Base-by-base conservation (phyloP, 2,113 vertebrate genomes). In the Monarcha castaneiventris region DNA sequence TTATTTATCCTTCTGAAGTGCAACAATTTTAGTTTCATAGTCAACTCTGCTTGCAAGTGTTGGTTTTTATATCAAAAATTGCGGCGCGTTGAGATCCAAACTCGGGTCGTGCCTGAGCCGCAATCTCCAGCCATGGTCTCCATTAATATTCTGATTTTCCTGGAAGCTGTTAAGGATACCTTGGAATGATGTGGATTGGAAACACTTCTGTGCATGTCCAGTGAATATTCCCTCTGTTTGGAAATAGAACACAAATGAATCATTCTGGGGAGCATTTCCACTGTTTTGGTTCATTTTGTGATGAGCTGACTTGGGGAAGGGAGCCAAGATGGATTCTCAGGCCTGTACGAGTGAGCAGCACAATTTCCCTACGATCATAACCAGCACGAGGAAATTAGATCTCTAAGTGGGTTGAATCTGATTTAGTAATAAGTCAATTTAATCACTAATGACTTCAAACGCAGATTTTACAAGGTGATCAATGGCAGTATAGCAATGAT, bases 401-500 rank as follows among this genome's bases (percentile, higher is more conserved):
- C 72, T 67, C 66, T 93, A 88, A 96, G 84, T 94, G 84, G 63
- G 54, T 84, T 96, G 96, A 92, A 94, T 97, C 94, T 97, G 94
- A 88, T 96, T 93, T 86, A 95, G 87, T 96, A 96, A 75, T 97
- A 96, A 96, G 93, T 96, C 95, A 88, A 89, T 97, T 97, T 97
- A 97, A 94, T 97, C 95, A 91, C 94, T 96, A 97, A 97, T 97
- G 94, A 96, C 89, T 97, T 97, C 84, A 97, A 79, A 95, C 69
- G 4, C 66, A 90, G 92, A 95, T 97, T 97, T 97, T 97, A 95
- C 91, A 96, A 91, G 84, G 86, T 94, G 97, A 87, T 97, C 94
- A 54, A 93, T 97, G 92, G 69, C 84, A 90, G 46, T 83, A 19
- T 94, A 96, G 94, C 80, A 86, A 73, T 95, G 92, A 97, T 97